Percentiles rank a stretch among this genome's conserved stretches.
phyloP scores from a whole-genome alignment of 2,888 invertebrate species.

The Polyploca ridens region DNA sequence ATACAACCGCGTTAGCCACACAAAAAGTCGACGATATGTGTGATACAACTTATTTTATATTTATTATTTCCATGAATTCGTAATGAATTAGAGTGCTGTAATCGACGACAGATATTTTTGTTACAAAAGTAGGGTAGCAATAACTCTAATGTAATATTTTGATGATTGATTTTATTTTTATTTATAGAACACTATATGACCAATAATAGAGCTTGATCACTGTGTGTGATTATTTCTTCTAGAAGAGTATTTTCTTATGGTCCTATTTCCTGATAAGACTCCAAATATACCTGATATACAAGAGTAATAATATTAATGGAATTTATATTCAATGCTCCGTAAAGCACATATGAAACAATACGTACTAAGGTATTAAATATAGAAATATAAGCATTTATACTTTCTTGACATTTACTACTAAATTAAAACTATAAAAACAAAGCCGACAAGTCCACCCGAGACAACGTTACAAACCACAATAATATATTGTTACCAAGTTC shows the following conservation, averaged over 20 bases:
- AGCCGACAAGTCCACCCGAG: neutral
- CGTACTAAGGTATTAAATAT: too few species aligned
- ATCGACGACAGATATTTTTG: neutral
- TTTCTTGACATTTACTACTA: neutral
- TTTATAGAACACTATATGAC: too few species aligned
- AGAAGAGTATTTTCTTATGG: too few species aligned
- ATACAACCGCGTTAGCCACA: constrained; percentile 27
- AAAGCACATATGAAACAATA: too few species aligned
- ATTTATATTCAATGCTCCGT: too few species aligned
- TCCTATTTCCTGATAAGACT: too few species aligned
- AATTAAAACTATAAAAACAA: constrained; percentile 8
- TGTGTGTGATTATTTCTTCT: too few species aligned
- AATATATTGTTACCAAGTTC: constrained; percentile 26
- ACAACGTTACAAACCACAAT: constrained; percentile 4
- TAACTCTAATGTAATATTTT: neutral
- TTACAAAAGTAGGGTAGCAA: neutral
- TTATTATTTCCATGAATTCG: neutral
- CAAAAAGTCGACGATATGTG: constrained; percentile 9
- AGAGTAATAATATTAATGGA: too few species aligned
- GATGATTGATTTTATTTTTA: neutral
- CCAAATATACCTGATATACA: too few species aligned
- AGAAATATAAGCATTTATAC: neutral
- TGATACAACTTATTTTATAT: constrained; percentile 8
- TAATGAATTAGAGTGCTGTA: constrained; percentile 5
- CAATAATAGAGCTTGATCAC: too few species aligned